These are phyloP conservation scores for Macrotis lagotis DNA, from an alignment of 2,113 vertebrate genomes.

Conservation along the genomic window DNA sequence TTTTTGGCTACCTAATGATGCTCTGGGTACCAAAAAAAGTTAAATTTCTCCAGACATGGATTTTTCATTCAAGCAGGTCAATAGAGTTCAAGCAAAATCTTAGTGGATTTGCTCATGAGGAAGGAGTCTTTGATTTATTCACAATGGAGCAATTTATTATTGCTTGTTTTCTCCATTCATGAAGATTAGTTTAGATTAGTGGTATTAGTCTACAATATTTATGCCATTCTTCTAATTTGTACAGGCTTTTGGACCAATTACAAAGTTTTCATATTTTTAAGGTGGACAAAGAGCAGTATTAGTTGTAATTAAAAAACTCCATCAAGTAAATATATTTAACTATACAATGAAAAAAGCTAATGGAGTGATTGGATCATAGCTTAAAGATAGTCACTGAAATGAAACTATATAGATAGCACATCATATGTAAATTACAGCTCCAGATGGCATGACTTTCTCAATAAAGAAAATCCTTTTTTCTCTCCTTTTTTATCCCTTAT, in stretches of 20 bases:
- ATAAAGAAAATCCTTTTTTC: background rate
- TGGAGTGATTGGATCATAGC: background rate
- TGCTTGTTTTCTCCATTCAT: background rate
- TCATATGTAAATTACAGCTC: background rate
- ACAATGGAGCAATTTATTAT: background rate
- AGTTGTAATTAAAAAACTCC: background rate
- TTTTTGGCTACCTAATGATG: background rate
- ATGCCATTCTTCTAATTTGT: background rate
- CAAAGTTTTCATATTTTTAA: background rate
- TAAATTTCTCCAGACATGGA: conserved; percentile 30
- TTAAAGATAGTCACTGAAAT: background rate
- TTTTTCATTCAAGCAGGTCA: background rate
- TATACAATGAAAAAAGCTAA: background rate
- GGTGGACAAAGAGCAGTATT: background rate
- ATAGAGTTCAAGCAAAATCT: background rate
- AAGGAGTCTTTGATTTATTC: background rate
- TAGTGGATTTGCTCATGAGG: background rate
- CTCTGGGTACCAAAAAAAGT: background rate
- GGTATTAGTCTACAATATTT: background rate
- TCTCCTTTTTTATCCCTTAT: background rate
- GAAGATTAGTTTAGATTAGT: background rate
- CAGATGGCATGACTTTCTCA: background rate
- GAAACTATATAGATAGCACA: background rate
- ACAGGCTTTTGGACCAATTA: background rate
- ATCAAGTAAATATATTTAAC: background rate